Evolutionary conservation across 2,113 vertebrate genomes (phyloP).

Genomic region (Barnardius zonarius): DNA sequence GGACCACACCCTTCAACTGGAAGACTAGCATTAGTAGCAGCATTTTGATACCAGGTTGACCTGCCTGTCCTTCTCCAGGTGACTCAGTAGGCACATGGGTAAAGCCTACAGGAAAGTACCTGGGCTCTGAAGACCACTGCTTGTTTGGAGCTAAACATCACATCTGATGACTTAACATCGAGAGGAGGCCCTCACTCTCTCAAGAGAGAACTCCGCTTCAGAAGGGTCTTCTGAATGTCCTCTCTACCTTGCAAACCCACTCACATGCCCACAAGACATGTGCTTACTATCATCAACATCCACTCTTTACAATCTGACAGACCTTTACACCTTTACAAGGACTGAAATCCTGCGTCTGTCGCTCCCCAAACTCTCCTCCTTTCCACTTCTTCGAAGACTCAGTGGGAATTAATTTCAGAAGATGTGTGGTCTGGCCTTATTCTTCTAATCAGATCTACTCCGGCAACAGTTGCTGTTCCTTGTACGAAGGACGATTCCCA

Average conservation of each 20-base stretch:
- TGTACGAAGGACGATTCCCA: neutral
- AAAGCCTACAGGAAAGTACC: neutral
- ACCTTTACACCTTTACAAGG: neutral
- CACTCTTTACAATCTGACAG: neutral
- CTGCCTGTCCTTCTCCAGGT: neutral
- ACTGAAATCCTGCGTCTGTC: neutral
- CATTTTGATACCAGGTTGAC: neutral
- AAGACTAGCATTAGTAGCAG: neutral
- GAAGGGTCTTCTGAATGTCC: neutral
- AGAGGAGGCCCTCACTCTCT: neutral
- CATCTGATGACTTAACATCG: neutral
- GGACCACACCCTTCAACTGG: neutral
- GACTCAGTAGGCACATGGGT: neutral
- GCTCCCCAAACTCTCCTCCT: neutral
- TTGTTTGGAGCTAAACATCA: neutral
- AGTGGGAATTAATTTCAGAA: neutral
- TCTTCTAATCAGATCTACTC: neutral
- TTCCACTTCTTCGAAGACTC: neutral
- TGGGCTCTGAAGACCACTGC: neutral
- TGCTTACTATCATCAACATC: neutral
- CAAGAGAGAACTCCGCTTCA: neutral
- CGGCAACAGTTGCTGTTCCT: neutral
- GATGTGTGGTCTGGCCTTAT: neutral
- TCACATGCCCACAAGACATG: fast-evolving
- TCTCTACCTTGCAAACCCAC: neutral